Conservation (phyloP, 2,113 vertebrate genomes). For the Anolis carolinensis region DNA sequence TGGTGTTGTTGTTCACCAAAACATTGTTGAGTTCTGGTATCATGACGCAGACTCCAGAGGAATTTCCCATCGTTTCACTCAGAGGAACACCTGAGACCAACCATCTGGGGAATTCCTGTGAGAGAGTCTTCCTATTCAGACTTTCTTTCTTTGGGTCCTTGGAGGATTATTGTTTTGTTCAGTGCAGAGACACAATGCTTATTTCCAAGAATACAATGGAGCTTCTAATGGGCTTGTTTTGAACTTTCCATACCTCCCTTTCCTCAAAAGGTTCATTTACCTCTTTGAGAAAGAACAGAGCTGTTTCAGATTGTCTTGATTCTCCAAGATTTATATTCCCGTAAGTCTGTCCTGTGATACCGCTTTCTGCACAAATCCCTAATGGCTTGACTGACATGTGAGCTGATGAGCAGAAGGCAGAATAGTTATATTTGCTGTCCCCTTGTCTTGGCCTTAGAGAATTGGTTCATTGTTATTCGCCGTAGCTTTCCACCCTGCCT, state of each 20-base stretch:
- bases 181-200: slow-evolving; percentile 67
- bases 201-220: slow-evolving; percentile 76
- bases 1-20: too few species aligned
- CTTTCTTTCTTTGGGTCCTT: not conserved
- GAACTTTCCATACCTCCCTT: slow-evolving; percentile 78
- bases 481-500: slow-evolving; percentile 61
- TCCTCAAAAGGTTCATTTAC: slow-evolving; percentile 79
- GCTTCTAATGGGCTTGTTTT: slow-evolving; percentile 81
- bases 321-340: slow-evolving; percentile 67
- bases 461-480: slow-evolving; percentile 67
- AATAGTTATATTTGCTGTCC: slow-evolving; percentile 45
- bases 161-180: slow-evolving; percentile 22
- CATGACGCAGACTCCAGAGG: too few species aligned
- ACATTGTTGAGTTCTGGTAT: too few species aligned
- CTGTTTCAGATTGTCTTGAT: slow-evolving; percentile 76
- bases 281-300: slow-evolving; percentile 77
- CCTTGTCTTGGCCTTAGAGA: slow-evolving; percentile 39
- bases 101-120: not conserved
- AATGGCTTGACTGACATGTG: slow-evolving; percentile 58
- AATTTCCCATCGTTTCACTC: too few species aligned
- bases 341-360: slow-evolving; percentile 62
- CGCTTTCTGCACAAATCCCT: slow-evolving; percentile 67
- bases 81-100: not conserved
- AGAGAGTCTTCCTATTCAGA: too few species aligned
- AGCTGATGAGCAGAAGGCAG: slow-evolving; percentile 60